These are phyloP conservation scores for Tetranychus piercei DNA, from an alignment of 2,888 invertebrate species.

Conservation along the genomic window DNA sequence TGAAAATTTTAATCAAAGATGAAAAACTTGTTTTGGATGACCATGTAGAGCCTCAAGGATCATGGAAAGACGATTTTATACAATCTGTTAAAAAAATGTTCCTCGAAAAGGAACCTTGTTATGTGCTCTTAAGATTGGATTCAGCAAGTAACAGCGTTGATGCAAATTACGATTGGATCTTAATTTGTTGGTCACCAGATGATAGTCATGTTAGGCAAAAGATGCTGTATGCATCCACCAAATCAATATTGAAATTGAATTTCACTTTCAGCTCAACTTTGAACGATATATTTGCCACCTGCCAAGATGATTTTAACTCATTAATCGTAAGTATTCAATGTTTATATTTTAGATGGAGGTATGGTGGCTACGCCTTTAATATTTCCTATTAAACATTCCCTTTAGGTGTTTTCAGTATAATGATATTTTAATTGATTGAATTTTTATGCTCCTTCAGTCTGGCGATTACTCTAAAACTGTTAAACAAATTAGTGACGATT, in stretches of 20 bases:
- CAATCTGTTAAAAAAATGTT: constrained; percentile 50
- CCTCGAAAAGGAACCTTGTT: constrained; percentile 66
- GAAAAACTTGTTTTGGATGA: constrained; percentile 31
- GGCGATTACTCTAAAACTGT: neutral
- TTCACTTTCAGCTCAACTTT: constrained; percentile 56
- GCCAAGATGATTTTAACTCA: constrained; percentile 30
- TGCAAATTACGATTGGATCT: constrained; percentile 35
- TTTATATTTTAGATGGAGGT: too few species aligned
- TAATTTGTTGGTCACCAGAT: constrained; percentile 87
- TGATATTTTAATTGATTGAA: neutral
- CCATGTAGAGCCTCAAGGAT: constrained; percentile 15
- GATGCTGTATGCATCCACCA: constrained; percentile 94
- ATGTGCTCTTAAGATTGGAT: constrained; percentile 56
- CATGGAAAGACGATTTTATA: constrained; percentile 41
- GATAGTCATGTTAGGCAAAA: constrained; percentile 70
- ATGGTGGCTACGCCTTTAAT: too few species aligned
- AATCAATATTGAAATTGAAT: constrained; percentile 85
- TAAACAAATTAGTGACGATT: neutral
- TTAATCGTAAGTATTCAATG: too few species aligned
- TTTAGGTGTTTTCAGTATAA: too few species aligned
- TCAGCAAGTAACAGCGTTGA: constrained; percentile 32
- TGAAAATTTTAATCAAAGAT: constrained; percentile 69
- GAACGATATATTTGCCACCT: constrained; percentile 80
- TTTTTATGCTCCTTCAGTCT: neutral
- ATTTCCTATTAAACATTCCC: too few species aligned